phyloP scores from a whole-genome alignment of 2,888 invertebrate species.

The Dorcus hopei region DNA sequence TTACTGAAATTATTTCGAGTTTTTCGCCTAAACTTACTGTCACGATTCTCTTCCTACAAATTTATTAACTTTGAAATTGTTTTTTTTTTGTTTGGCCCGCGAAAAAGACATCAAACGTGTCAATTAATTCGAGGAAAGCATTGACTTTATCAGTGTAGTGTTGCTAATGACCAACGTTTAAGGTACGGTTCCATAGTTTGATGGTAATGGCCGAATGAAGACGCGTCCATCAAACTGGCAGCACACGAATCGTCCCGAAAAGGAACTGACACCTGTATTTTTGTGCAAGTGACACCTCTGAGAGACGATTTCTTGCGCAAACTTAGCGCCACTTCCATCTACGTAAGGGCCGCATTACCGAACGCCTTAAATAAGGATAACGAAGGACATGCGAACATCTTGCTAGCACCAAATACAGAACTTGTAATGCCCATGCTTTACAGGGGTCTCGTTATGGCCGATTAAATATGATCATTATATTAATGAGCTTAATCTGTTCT shows the following conservation, averaged over 20 bases:
- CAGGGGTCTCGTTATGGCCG: not conserved
- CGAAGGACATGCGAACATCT: not conserved
- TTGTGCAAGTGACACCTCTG: constrained; percentile 10
- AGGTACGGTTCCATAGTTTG: constrained; percentile 12
- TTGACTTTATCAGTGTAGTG: no score
- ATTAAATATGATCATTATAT: no score
- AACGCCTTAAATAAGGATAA: not conserved
- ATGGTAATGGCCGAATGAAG: constrained; percentile 24
- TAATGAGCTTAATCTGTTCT: no score
- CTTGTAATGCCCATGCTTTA: not conserved
- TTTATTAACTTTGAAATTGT: no score
- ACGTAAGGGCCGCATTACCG: not conserved
- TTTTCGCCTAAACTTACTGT: no score
- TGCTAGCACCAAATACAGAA: not conserved
- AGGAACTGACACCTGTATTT: constrained; percentile 22
- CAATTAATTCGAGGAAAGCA: no score
- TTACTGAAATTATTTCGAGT: no score
- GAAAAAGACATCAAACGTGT: no score
- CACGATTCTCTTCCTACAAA: no score
- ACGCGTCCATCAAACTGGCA: constrained; percentile 16
- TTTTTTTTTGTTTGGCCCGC: no score
- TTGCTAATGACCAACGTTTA: not conserved
- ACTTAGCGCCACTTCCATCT: not conserved
- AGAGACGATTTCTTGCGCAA: not conserved
- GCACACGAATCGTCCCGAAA: constrained; percentile 14